Base-by-base conservation (phyloP, 2,888 invertebrate genomes). In the Chrysomela aeneicollis region DNA sequence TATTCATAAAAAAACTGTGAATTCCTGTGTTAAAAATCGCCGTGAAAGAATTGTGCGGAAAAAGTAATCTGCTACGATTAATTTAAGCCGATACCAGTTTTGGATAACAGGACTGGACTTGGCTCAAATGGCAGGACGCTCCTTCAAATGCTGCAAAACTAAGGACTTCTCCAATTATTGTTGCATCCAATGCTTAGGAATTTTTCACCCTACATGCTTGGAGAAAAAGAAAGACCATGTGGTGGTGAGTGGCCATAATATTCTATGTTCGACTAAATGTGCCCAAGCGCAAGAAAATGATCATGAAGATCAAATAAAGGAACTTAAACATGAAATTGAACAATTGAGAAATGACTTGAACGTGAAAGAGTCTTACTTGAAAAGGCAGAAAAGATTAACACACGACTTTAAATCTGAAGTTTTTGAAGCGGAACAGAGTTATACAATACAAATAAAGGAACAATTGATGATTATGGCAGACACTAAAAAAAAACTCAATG, bases 231-330 rank as follows among this genome's bases (percentile, higher is more conserved):
- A 42, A 6, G 42, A 42, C 42, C 42, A 42, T 42, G 42, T 42
- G 42, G 15, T 42, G 42, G 42, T 42, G 42, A 15, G 42, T 42
- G 42, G 42, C n/a, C 42, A 42, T 6, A 42, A 42, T n/a, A 42
- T 42, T 42, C 6, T 15, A 42, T 42, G 42, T 42, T 42, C 15
- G 15, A 42, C 42, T 1, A 15, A 42, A 42, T 42, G 42, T 42
- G 42, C 42, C 15, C 42, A 42, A 6, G 15, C 15, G n/a, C 42
- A 42, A 42, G 42, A 42, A 6, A 42, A 42, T 42, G 42, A 6
- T 15, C 42, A 42, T 42, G 42, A 42, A 42, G 42, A 42, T 42
- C 42, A 42, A 42, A 42, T 42, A 42, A 42, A 42, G 6, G 42
- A 42, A 42, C 42, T 15, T 1, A 42, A 42, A 42, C 42, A 42